These are phyloP conservation scores for Saturnia pavonia DNA, from an alignment of 2,888 invertebrate genomes.

Conservation along the genomic window DNA sequence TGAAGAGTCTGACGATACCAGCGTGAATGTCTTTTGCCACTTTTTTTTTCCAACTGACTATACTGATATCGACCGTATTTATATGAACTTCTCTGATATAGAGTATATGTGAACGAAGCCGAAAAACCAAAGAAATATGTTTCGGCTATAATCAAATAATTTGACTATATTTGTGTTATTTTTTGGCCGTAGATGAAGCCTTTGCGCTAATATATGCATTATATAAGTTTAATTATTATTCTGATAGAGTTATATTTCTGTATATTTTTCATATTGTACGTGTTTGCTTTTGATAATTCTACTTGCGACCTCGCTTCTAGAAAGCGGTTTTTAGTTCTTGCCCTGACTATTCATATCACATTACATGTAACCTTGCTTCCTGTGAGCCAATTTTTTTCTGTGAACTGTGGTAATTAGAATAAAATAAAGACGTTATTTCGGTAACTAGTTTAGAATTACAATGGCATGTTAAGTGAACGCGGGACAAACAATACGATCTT, in stretches of 20 bases:
- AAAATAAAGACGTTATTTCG: neutral
- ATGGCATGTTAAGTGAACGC: neutral
- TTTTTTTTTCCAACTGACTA: no score
- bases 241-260: neutral
- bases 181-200: no score
- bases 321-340: neutral
- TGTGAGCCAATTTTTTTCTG: conserved; percentile 20
- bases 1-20: no score
- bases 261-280: neutral
- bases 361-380: neutral
- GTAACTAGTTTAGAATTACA: conserved; percentile 13
- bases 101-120: no score
- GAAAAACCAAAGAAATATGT: no score
- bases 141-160: no score
- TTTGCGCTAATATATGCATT: no score
- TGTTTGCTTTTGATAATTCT: neutral
- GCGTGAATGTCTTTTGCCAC: no score
- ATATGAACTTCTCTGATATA: no score
- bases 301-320: neutral
- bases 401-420: conserved; percentile 27
- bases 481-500: conserved; percentile 1
- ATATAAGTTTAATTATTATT: neutral
- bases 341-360: neutral
- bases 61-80: no score
- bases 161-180: no score